Evolutionary conservation across 2,113 vertebrate genomes (phyloP), one percentile per base, ranked within the genome.

Genomic region (Daboia siamensis): DNA sequence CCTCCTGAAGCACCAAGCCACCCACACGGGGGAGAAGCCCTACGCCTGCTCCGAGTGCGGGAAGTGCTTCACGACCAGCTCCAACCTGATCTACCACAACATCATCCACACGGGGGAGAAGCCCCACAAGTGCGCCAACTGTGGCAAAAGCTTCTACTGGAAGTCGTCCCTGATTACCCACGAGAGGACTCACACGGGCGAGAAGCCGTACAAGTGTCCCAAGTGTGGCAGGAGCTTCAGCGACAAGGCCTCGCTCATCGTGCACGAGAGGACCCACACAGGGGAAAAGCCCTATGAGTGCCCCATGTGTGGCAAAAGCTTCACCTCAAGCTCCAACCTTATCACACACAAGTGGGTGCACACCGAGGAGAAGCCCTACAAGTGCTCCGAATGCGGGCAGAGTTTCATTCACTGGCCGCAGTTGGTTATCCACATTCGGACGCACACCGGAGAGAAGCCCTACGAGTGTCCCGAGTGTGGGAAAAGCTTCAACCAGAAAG

Each of bases 401-500:
- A 93, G 94, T 29, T 97, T 97, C 20, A 96, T 95, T 59, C 96
- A 96, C 74, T 96, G 95, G 33, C 90, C 96, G 10, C 96, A 97
- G n/a, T 96, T 97, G 10, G 92, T 97, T 39, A 95, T 95, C 5
- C 97, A 97, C n/a, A 94, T 96, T 46, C 96, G 96, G 90, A 96
- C 95, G 24, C 97, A 97, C 54, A 96, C 96, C 2, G 97, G 97
- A 15, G 97, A 97, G 90, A 97, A 95, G 46, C 97, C 97, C 0
- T 97, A 96, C 90, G 94, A 96, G 46, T 97, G 97, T 86, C 86
- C 93, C 23, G 96, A 97, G 69, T 97, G 97, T 91, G 95, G 95
- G 1, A 97, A 96, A 95, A 98, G 98, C 86, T 99, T 98, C 92
- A 97, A 97, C 87, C 98, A 98, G 90, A 97, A 98, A 90, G 98